A percentile compares a stretch with the other conserved stretches of the same genome.
Evolutionary conservation across 92 coral and sea anemone species (phyloP).

Genomic region (Epizoanthus illoricatus): DNA sequence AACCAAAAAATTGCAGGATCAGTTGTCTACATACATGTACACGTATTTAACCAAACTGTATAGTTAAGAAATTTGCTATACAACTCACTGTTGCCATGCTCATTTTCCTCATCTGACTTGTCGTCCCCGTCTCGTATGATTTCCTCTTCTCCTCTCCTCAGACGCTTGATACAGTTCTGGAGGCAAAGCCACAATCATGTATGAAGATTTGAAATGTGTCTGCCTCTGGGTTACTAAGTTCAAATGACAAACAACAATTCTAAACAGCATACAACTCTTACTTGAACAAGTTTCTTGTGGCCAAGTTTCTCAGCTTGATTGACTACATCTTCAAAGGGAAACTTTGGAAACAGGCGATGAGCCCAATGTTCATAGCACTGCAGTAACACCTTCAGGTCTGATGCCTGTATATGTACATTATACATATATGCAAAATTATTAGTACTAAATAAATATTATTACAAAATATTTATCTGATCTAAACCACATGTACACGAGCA

Average conservation of each 20-base stretch:
- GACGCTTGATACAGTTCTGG: conserved; percentile 84
- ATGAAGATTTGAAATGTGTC: no score
- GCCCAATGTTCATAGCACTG: conserved; percentile 98
- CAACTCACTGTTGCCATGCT: conserved; percentile 49
- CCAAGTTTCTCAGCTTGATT: conserved; percentile 88
- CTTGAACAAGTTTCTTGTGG: conserved; percentile 87
- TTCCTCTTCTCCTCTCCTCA: conserved; percentile 85
- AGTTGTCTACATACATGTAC: no score
- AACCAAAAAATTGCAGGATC: no score
- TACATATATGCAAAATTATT: no score
- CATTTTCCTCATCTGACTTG: conserved; percentile 63
- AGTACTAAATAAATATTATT: no score
- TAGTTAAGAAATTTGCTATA: not conserved
- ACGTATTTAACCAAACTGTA: no score
- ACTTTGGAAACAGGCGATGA: conserved; percentile 92
- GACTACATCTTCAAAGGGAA: conserved; percentile 87
- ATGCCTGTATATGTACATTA: conserved; percentile 53
- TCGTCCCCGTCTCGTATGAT: conserved; percentile 48
- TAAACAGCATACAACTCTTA: conserved; percentile 5
- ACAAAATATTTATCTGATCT: no score
- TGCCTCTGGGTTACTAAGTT: no score
- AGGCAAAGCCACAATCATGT: not conserved
- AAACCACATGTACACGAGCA: no score
- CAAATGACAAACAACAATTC: not conserved
- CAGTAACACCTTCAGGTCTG: conserved; percentile 81